Percentiles rank a stretch among this genome's conserved stretches.
Evolutionary conservation across 1,140 invertebrate genomes (phyloP).

Genomic region (Teleogryllus occipitalis): DNA sequence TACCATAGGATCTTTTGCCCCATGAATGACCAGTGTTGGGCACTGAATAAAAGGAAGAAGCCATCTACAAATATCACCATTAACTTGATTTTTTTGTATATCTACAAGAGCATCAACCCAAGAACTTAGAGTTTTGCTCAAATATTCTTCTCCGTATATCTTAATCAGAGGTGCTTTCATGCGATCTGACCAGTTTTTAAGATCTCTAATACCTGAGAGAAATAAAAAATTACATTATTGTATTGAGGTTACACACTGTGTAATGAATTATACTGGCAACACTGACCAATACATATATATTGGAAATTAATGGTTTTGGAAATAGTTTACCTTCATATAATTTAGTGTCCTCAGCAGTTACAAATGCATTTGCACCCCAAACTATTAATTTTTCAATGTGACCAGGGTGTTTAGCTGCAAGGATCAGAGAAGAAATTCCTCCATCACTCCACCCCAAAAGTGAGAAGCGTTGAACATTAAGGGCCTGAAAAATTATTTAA

Average conservation of each 20-base stretch:
- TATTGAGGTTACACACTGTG: background rate
- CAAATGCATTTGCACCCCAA: constrained; percentile 68
- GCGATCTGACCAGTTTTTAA: constrained; percentile 68
- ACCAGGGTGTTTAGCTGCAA: constrained; percentile 59
- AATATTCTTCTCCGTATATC: constrained; percentile 66
- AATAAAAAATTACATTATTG: constrained; percentile 5
- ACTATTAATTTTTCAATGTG: constrained; percentile 63
- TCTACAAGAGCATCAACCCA: constrained; percentile 61
- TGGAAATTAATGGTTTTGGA: constrained; percentile 2
- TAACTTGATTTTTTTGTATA: constrained; percentile 44
- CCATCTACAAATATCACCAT: constrained; percentile 64
- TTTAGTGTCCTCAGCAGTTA: constrained; percentile 58
- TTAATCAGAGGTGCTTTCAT: constrained; percentile 65
- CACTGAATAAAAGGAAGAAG: constrained; percentile 54
- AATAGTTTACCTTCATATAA: constrained; percentile 44
- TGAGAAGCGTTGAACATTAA: constrained; percentile 63
- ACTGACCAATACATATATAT: background rate
- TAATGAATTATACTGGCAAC: background rate
- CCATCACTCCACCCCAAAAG: constrained; percentile 86
- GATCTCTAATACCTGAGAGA: constrained; percentile 46
- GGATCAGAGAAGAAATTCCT: constrained; percentile 65
- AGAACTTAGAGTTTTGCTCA: constrained; percentile 55
- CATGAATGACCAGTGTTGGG: constrained; percentile 73
- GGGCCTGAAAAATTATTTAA: constrained; percentile 32
- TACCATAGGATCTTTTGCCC: constrained; percentile 71